Percentiles rank a stretch among this genome's conserved stretches.
Evolutionary conservation across 2,888 invertebrate species (phyloP).

Genomic region (Hemicrepidius hirtus): DNA sequence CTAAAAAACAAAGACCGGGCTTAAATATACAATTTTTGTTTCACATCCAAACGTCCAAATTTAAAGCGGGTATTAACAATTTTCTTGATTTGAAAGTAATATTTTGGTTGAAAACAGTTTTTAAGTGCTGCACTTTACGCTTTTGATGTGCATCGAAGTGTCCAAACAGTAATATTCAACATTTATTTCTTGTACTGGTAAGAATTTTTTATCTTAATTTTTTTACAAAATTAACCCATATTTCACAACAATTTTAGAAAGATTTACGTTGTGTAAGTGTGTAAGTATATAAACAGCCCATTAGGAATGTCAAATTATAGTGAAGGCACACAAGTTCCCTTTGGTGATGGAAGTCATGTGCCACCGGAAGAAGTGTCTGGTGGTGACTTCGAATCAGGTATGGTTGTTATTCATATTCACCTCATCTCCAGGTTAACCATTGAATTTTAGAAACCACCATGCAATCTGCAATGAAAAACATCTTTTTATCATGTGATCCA

Average conservation of each 20-base stretch:
- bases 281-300: no score
- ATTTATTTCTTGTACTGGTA: neutral
- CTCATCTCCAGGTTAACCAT: no score
- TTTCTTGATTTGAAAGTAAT: neutral
- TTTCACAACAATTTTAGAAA: neutral
- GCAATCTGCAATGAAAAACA: conserved; percentile 58
- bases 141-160: no score
- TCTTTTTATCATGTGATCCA: conserved; percentile 63
- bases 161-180: neutral
- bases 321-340: neutral
- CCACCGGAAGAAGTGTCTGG: neutral
- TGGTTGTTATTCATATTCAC: no score
- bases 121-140: no score
- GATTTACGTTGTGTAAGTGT: no score
- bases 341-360: neutral
- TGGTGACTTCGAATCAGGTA: neutral
- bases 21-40: no score
- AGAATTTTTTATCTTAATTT: neutral
- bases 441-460: neutral
- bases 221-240: neutral
- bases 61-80: neutral
- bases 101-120: neutral
- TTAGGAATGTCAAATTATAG: conserved; percentile 20
- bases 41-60: conserved; percentile 11
- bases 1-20: no score